phyloP scores from a whole-genome alignment of 2,888 invertebrate species.

The Neoascia interrupta region DNA sequence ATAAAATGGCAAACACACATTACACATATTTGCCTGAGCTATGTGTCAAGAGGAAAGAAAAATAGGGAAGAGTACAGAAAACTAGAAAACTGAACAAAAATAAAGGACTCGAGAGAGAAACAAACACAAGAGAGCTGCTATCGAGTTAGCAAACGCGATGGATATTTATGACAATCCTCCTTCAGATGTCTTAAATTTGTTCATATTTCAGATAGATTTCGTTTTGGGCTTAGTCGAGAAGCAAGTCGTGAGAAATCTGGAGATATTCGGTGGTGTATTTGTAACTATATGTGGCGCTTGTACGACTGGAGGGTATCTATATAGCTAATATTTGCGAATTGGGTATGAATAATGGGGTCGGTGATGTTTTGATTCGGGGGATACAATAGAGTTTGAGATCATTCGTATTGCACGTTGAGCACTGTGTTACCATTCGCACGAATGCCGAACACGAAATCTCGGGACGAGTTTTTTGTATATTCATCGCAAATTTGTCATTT shows the following conservation, averaged over 20 bases:
- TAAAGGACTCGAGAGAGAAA: background rate
- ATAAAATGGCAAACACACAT: conserved; percentile 56
- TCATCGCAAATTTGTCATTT: no score
- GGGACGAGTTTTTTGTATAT: no score
- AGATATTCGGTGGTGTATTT: no score
- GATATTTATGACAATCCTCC: conserved; percentile 63
- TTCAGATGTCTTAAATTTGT: conserved; percentile 59
- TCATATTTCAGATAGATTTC: conserved; percentile 60
- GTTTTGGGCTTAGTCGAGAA: no score
- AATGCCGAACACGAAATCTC: conserved; percentile 41
- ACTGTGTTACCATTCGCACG: conserved; percentile 35
- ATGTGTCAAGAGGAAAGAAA: conserved; percentile 58
- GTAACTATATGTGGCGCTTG: no score
- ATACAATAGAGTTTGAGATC: conserved; percentile 10
- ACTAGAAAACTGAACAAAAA: background rate
- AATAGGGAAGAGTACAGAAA: conserved; percentile 33
- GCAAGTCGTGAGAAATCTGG: no score
- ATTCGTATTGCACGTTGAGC: conserved; percentile 41
- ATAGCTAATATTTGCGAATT: no score
- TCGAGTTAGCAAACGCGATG: conserved; percentile 26
- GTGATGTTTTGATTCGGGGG: conserved; percentile 34
- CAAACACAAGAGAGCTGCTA: conserved; percentile 12
- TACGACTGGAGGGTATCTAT: no score
- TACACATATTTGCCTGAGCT: conserved; percentile 50
- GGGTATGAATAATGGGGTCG: conserved; percentile 53